phyloP scores from a whole-genome alignment of 2,797 vertebrate genomes.

The Oreonectes daqikongensis region DNA sequence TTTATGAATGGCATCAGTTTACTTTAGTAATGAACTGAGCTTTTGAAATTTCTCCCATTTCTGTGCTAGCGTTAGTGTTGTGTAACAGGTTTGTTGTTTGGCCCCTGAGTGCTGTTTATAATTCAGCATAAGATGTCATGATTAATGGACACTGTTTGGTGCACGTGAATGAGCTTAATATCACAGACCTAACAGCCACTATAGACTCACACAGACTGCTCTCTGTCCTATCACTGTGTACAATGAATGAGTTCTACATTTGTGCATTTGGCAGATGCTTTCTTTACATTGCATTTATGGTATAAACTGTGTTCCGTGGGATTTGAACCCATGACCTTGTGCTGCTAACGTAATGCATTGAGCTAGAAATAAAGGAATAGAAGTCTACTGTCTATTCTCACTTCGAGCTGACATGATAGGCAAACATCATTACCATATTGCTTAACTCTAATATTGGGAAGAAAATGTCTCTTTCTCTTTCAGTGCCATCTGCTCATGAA shows the following conservation, averaged over 20 bases:
- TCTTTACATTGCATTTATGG: not conserved
- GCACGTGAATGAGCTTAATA: constrained; percentile 59
- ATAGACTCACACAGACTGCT: not conserved
- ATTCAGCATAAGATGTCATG: constrained; percentile 58
- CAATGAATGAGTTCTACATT: not conserved
- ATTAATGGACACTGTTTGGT: constrained; percentile 70
- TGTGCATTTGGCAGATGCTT: not conserved
- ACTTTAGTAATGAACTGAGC: not conserved
- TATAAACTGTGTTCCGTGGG: not conserved
- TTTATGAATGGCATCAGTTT: not conserved
- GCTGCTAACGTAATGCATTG: not conserved
- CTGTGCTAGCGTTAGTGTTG: not conserved
- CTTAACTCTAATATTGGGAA: not conserved
- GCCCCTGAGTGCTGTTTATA: constrained; percentile 41
- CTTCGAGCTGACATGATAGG: not conserved
- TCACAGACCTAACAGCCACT: not conserved
- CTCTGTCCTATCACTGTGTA: not conserved
- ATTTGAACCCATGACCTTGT: not conserved
- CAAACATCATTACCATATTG: constrained; percentile 13
- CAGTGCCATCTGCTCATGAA: not conserved
- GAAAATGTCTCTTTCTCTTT: not conserved
- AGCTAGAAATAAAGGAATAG: not conserved
- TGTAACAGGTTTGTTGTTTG: constrained; percentile 3
- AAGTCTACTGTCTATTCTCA: not conserved
- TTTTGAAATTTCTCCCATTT: not conserved